These are phyloP conservation scores for Drosophila pseudotalamancana DNA, from an alignment of 2,888 invertebrate genomes.

Conservation along the genomic window DNA sequence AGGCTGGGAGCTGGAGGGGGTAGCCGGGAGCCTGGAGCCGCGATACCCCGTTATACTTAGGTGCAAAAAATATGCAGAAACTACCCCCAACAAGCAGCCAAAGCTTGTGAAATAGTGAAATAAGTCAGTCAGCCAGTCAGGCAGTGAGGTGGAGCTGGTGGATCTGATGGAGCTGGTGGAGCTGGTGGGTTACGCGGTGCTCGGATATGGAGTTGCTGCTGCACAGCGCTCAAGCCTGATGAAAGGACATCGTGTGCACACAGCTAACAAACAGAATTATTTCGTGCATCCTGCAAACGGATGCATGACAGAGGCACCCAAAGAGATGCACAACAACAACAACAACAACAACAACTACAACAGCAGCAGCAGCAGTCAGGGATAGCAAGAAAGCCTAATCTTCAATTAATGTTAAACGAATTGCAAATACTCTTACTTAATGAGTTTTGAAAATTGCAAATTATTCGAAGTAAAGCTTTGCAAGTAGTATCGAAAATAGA, in stretches of 20 bases:
- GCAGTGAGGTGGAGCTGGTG: constrained; percentile 38
- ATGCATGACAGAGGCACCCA: constrained; percentile 67
- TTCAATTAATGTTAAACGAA: neutral
- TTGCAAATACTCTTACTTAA: constrained; percentile 3
- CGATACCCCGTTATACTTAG: constrained; percentile 35
- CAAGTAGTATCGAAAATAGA: too few relatives aligned
- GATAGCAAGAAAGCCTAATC: neutral
- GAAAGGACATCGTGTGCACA: constrained; percentile 57
- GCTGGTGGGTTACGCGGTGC: neutral
- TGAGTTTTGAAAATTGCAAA: too few relatives aligned
- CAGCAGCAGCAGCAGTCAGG: constrained; percentile 3
- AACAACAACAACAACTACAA: neutral
- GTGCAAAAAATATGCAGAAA: constrained; percentile 55
- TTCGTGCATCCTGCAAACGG: constrained; percentile 77
- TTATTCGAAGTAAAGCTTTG: too few relatives aligned
- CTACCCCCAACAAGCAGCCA: constrained; percentile 22
- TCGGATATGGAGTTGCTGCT: constrained; percentile 38
- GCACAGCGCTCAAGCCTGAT: constrained; percentile 45
- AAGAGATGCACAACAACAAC: constrained; percentile 30
- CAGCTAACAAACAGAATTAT: constrained; percentile 75
- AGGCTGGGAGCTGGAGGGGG: neutral
- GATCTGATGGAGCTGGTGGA: neutral
- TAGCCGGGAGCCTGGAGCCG: neutral
- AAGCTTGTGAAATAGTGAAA: constrained; percentile 51
- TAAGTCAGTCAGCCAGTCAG: constrained; percentile 66